A percentile compares a stretch with the other conserved stretches of the same genome.
These are phyloP conservation scores for Drosophila algonquin DNA, from an alignment of 2,888 invertebrate genomes.

Conservation along the genomic window DNA sequence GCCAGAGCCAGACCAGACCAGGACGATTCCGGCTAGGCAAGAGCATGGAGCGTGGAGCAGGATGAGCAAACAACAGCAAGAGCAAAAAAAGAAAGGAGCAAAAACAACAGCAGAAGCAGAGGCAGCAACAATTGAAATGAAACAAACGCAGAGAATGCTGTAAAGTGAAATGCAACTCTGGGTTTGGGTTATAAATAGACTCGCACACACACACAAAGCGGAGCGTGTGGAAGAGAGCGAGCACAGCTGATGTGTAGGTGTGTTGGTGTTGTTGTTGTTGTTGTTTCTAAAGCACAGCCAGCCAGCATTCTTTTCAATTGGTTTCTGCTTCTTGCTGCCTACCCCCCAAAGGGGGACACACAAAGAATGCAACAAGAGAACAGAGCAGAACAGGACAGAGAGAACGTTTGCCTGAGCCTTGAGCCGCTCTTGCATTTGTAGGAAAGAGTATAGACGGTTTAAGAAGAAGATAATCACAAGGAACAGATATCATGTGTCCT, in stretches of 20 bases:
- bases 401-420: neutral
- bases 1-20: conserved; percentile 14
- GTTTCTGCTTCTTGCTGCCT: conserved; percentile 8
- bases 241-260: conserved; percentile 12
- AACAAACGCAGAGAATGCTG: conserved; percentile 50
- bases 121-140: conserved; percentile 63
- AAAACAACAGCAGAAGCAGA: conserved; percentile 19
- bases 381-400: neutral
- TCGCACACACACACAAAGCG: neutral
- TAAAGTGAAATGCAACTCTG: conserved; percentile 41
- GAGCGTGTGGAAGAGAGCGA: conserved; percentile 3
- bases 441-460: neutral
- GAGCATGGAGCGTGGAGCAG: conserved; percentile 9
- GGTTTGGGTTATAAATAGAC: conserved; percentile 43
- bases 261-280: neutral
- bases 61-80: conserved; percentile 29
- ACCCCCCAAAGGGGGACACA: neutral
- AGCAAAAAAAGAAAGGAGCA: conserved; percentile 24
- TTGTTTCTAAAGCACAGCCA: conserved; percentile 16
- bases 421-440: neutral
- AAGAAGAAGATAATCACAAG: neutral
- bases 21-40: conserved; percentile 1
- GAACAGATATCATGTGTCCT: neutral
- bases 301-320: conserved; percentile 19
- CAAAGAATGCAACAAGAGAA: neutral